These are phyloP conservation scores for Silurus asotus DNA, from an alignment of 2,113 vertebrate species.

Conservation along the genomic window DNA sequence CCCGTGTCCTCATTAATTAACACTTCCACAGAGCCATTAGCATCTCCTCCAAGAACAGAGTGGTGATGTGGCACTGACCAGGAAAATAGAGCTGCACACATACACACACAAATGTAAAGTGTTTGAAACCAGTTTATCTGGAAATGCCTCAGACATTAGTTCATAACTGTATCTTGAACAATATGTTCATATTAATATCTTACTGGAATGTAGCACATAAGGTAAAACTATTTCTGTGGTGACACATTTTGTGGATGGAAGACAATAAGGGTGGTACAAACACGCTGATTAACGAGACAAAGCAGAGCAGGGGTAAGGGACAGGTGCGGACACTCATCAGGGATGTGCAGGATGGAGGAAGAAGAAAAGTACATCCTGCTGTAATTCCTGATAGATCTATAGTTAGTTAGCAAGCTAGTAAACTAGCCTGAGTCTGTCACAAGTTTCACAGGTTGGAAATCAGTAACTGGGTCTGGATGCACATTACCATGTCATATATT, in stretches of 20 bases:
- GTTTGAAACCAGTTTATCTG: not conserved
- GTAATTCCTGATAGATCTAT: not conserved
- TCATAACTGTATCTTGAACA: not conserved
- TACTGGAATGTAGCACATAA: not conserved
- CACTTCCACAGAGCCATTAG: constrained; percentile 56
- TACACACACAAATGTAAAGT: not conserved
- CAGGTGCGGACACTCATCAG: constrained; percentile 2
- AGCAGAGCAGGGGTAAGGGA: not conserved
- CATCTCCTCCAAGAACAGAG: constrained; percentile 48
- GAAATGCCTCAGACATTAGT: not conserved
- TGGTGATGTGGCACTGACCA: constrained; percentile 25
- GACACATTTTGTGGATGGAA: not conserved
- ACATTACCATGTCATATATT: not conserved
- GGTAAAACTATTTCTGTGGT: not conserved
- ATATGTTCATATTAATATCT: not conserved
- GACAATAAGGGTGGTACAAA: not conserved
- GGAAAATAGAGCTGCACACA: constrained; percentile 37
- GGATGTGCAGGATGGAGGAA: not conserved
- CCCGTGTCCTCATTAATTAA: constrained; percentile 57
- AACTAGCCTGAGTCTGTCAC: not conserved
- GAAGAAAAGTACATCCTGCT: not conserved
- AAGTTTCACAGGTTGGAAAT: not conserved
- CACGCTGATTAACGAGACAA: not conserved
- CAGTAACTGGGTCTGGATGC: not conserved
- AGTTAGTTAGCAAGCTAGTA: not conserved